Conservation (phyloP, 1,140 invertebrate species). For the Callitettix versicolor region DNA sequence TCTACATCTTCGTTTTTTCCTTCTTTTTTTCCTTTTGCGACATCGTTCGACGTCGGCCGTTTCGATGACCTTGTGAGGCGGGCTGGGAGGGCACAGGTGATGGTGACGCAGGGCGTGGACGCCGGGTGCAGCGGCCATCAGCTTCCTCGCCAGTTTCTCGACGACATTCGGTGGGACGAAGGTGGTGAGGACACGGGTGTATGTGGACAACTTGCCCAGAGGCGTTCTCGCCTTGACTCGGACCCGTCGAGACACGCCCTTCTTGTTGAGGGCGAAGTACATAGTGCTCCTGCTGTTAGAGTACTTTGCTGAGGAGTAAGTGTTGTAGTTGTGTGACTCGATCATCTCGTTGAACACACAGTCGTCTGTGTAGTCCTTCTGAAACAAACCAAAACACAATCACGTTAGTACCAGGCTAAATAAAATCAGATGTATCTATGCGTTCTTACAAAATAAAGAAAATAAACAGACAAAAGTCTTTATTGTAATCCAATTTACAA, state of each 20-base stretch:
- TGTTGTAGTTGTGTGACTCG: conserved; percentile 74
- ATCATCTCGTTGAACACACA: conserved; percentile 79
- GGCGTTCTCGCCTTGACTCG: conserved; percentile 51
- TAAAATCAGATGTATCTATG: neutral
- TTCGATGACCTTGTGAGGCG: neutral
- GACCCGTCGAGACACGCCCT: conserved; percentile 55
- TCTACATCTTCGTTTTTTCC: conserved; percentile 12
- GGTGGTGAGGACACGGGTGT: conserved; percentile 55
- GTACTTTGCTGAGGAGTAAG: conserved; percentile 66
- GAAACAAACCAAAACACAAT: conserved; percentile 44
- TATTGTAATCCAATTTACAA: no score
- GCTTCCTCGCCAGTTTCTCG: conserved; percentile 29
- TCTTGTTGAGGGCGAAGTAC: conserved; percentile 63
- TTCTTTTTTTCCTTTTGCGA: conserved; percentile 3
- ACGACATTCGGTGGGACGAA: conserved; percentile 44
- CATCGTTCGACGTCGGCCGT: neutral
- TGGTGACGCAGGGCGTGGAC: conserved; percentile 16
- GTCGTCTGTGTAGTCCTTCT: conserved; percentile 69
- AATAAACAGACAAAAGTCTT: no score
- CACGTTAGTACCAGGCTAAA: conserved; percentile 25
- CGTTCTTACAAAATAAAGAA: neutral
- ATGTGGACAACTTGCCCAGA: conserved; percentile 57
- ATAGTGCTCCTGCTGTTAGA: conserved; percentile 55
- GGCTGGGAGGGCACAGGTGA: conserved; percentile 16
- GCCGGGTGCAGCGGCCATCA: neutral